Conservation (phyloP, 2,888 invertebrate species). For the Euproctis similis region DNA sequence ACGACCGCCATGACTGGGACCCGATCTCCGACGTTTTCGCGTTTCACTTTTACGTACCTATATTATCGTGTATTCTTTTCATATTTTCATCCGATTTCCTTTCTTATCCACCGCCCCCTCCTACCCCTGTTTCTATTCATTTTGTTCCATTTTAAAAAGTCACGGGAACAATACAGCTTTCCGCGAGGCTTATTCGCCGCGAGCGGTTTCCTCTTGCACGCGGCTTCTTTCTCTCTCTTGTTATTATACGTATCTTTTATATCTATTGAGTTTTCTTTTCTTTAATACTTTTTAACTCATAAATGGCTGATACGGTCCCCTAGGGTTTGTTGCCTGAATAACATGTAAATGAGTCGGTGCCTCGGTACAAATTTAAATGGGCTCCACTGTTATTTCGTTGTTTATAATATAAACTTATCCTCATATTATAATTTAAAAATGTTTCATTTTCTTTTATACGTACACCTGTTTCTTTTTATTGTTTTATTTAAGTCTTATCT, state of each 20-base stretch:
- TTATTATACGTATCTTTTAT: conserved; percentile 67
- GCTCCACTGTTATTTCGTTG: conserved; percentile 42
- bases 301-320: conserved; percentile 73
- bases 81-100: conserved; percentile 76
- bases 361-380: conserved; percentile 60
- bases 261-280: conserved; percentile 70
- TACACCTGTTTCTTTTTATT: conserved; percentile 19
- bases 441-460: conserved; percentile 21
- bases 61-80: conserved; percentile 75
- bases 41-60: conserved; percentile 69
- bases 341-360: conserved; percentile 70
- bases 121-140: conserved; percentile 66
- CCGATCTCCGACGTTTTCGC: conserved; percentile 71
- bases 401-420: conserved; percentile 28
- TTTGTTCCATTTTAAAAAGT: conserved; percentile 71
- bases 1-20: conserved; percentile 67
- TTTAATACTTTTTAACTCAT: conserved; percentile 74
- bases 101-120: too few relatives aligned
- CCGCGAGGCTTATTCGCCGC: conserved; percentile 68
- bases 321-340: conserved; percentile 70
- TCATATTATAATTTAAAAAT: conserved; percentile 27
- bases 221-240: conserved; percentile 64
- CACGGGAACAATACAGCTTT: conserved; percentile 71
- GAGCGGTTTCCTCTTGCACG: conserved; percentile 68
- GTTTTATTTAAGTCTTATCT: too few relatives aligned